Evolutionary conservation across 2,113 vertebrate species (phyloP).

Genomic region (Leptocoma aspasia): DNA sequence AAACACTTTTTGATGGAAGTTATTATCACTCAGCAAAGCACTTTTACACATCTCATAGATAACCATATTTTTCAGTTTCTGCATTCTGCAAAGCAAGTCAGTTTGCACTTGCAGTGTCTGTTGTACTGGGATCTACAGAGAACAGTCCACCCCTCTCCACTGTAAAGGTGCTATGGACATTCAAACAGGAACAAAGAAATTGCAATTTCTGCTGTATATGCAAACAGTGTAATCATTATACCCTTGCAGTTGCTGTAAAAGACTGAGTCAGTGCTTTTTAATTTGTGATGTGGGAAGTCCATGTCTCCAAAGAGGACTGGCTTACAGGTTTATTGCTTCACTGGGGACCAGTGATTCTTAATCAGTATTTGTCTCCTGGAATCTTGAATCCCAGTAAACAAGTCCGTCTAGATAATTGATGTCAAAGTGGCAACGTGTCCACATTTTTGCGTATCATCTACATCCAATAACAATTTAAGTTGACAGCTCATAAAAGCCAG

Average conservation of each 20-base stretch:
- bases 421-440: neutral
- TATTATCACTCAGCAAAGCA: neutral
- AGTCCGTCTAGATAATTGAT: neutral
- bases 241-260: neutral
- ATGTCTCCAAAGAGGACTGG: neutral
- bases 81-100: neutral
- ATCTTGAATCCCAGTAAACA: neutral
- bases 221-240: constrained; percentile 13
- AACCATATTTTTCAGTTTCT: neutral
- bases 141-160: neutral
- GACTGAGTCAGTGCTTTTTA: constrained; percentile 42
- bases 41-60: neutral
- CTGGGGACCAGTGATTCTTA: constrained; percentile 13
- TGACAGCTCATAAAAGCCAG: neutral
- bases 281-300: constrained; percentile 14
- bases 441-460: neutral
- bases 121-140: neutral
- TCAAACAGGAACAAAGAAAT: constrained; percentile 34
- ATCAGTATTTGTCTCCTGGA: constrained; percentile 18
- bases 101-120: neutral
- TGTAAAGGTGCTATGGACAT: constrained; percentile 33
- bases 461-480: neutral
- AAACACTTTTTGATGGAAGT: neutral
- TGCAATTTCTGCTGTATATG: constrained; percentile 21
- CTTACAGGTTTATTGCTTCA: constrained; percentile 27